Conservation (phyloP, 2,797 vertebrate species). For the Smutsia gigantea region DNA sequence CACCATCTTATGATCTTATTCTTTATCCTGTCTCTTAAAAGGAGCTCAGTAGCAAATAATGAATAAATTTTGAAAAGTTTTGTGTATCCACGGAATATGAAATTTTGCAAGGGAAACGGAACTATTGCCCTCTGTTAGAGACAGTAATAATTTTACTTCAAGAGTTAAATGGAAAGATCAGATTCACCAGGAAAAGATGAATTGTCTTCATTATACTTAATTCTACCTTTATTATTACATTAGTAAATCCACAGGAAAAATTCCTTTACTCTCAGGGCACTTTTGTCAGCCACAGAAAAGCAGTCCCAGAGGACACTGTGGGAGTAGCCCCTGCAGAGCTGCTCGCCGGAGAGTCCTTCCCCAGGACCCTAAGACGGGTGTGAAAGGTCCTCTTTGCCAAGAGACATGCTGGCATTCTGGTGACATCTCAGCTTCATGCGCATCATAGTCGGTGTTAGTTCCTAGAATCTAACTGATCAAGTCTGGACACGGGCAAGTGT, state of each 20-base stretch:
- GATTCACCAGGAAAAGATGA: background rate
- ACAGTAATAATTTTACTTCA: background rate
- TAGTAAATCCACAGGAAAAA: background rate
- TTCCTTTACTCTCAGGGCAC: accelerated
- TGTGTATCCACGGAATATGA: background rate
- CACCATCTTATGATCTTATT: background rate
- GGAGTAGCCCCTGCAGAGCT: accelerated
- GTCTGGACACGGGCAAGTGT: too few relatives aligned
- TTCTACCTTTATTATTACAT: background rate
- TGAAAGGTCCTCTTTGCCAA: too few relatives aligned
- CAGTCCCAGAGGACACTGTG: accelerated
- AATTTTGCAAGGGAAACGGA: background rate
- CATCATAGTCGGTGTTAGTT: too few relatives aligned
- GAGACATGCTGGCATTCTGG: background rate
- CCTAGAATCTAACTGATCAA: background rate
- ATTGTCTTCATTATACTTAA: background rate
- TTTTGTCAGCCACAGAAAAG: too few relatives aligned
- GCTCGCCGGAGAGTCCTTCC: too few relatives aligned
- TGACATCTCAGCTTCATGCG: accelerated
- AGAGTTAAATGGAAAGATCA: background rate
- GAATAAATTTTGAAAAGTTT: background rate
- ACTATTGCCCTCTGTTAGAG: background rate
- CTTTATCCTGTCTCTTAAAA: background rate
- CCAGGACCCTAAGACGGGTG: accelerated
- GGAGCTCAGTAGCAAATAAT: background rate